phyloP scores from a whole-genome alignment of 2,888 invertebrate species.

The Ligdia adustata region DNA sequence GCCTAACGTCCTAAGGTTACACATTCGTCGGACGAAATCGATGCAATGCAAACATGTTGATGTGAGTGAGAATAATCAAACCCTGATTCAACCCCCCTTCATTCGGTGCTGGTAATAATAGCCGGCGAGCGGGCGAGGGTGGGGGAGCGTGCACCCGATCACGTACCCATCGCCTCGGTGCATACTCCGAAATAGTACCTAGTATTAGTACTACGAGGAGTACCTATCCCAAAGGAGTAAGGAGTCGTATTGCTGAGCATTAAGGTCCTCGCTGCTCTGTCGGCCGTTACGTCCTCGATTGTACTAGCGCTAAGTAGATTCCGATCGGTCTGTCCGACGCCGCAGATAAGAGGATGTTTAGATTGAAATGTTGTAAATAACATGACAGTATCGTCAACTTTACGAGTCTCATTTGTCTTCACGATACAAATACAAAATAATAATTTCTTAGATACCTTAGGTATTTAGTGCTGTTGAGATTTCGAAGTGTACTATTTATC shows the following conservation, averaged over 20 bases:
- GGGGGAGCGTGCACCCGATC: conserved; percentile 59
- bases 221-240: too few species aligned
- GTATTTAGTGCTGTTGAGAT: too few species aligned
- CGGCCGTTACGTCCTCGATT: conserved; percentile 30
- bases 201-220: conserved; percentile 18
- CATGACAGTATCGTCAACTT: conserved; percentile 7
- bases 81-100: conserved; percentile 67
- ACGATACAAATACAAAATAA: too few species aligned
- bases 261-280: conserved; percentile 29
- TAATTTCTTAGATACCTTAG: too few species aligned
- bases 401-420: too few species aligned
- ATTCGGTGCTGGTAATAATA: conserved; percentile 68
- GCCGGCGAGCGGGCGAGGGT: conserved; percentile 50
- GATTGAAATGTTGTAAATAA: conserved; percentile 18
- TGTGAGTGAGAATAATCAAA: conserved; percentile 79
- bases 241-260: conserved; percentile 28
- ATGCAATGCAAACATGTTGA: conserved; percentile 78
- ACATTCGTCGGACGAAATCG: conserved; percentile 58
- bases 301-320: conserved; percentile 43
- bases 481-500: too few species aligned
- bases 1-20: conserved; percentile 14
- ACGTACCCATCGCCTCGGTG: conserved; percentile 49
- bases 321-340: conserved; percentile 47
- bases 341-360: conserved; percentile 31
- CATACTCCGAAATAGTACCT: conserved; percentile 41